Conservation (phyloP, 2,797 vertebrate genomes). For the Acanthis flammea region DNA sequence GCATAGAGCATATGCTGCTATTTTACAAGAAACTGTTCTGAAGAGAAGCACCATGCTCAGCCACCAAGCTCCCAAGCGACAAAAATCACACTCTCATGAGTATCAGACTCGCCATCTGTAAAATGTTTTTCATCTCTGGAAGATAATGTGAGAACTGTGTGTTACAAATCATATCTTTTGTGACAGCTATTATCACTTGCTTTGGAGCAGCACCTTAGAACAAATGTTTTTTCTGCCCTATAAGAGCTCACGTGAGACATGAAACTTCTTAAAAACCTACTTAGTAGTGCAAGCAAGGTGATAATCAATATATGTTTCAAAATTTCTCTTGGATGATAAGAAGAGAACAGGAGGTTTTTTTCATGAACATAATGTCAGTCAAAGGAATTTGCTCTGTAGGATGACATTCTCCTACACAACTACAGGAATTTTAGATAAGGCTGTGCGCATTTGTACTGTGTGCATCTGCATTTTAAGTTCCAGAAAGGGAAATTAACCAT, state of each 20-base stretch:
- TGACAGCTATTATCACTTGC: not conserved
- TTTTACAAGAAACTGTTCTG: not conserved
- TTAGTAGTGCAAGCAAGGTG: not conserved
- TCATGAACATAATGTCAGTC: not conserved
- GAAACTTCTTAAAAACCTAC: not conserved
- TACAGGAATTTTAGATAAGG: not conserved
- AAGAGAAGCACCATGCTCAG: not conserved
- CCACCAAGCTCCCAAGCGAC: not conserved
- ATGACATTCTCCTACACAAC: constrained; percentile 5
- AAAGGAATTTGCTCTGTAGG: constrained; percentile 29
- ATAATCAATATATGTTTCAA: not conserved
- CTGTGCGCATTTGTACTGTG: not conserved
- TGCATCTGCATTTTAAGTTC: not conserved
- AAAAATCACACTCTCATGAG: constrained; percentile 29
- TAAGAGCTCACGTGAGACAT: not conserved
- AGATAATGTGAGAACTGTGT: constrained; percentile 10
- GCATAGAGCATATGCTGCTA: constrained; percentile 26
- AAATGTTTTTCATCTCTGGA: constrained; percentile 22
- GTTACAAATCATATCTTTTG: constrained; percentile 3
- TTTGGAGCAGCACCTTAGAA: not conserved
- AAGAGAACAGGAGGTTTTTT: not conserved
- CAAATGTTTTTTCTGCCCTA: not conserved
- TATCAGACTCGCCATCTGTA: constrained; percentile 56
- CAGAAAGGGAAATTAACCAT: not conserved
- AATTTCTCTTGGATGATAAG: not conserved